Conservation (phyloP, 1,140 invertebrate genomes). For the Stegodyphus mimosarum region DNA sequence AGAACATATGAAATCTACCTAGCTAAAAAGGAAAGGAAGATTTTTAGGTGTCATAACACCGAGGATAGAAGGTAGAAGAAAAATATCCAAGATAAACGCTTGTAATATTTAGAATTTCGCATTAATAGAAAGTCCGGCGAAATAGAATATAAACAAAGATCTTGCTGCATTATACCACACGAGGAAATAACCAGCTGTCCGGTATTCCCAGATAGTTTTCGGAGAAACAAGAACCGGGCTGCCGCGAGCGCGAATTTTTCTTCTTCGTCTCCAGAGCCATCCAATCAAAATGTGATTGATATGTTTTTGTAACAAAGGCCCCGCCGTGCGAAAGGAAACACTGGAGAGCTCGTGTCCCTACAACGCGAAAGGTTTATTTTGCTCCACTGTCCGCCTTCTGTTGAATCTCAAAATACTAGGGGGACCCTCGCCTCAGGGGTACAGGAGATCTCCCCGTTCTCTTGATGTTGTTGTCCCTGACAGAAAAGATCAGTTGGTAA, state of each 20-base stretch:
- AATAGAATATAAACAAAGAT: conserved; percentile 47
- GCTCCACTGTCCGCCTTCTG: conserved; percentile 43
- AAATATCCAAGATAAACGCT: no score
- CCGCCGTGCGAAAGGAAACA: conserved; percentile 47
- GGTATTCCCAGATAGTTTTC: conserved; percentile 7
- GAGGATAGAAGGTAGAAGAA: no score
- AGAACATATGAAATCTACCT: no score
- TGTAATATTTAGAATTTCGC: no score
- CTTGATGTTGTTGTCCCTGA: conserved; percentile 10
- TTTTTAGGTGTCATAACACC: no score
- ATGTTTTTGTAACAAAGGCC: conserved; percentile 61
- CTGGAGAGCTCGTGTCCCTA: background rate
- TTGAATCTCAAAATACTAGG: conserved; percentile 60
- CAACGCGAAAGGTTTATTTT: conserved; percentile 54
- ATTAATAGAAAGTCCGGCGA: background rate
- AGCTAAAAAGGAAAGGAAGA: no score
- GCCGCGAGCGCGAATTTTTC: conserved; percentile 20
- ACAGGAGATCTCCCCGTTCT: conserved; percentile 4
- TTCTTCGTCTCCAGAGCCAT: conserved; percentile 16
- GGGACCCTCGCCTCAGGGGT: background rate
- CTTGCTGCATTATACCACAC: conserved; percentile 4
- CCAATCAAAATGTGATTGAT: conserved; percentile 60
- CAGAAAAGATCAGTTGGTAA: conserved; percentile 57
- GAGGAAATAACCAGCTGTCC: conserved; percentile 40
- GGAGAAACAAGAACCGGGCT: conserved; percentile 8